Base-by-base conservation (phyloP, 2,113 vertebrate genomes). In the Thamnaconus septentrionalis region DNA sequence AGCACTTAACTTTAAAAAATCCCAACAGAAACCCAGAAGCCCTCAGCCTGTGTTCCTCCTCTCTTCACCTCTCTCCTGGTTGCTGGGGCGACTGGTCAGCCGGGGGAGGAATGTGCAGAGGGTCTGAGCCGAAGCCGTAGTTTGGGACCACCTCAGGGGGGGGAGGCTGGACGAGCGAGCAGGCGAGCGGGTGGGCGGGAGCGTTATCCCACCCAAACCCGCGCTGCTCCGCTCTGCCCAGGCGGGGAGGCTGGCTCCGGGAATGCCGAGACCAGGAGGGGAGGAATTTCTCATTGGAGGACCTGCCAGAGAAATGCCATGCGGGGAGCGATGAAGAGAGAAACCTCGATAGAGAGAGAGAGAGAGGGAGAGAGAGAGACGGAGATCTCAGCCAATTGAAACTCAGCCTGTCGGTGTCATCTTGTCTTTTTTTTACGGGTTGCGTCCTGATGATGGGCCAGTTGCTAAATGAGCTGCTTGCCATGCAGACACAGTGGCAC, bases 271-370 rank as follows among this genome's bases (percentile, higher is more conserved):
- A 83, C 82, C 80, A 78, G 78, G 87, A 89, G 81, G 82, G 18
- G 71, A 91, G 88, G 87, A 91, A 91, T 92, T 90, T 50, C n/a
- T 91, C 69, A 79, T 72, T 66, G 73, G 86, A 81, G 76, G 74
- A 85, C 80, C 84, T 91, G 91, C 91, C 91, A 92, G 90, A 85
- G 78, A 93, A 91, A 89, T 91, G 90, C 89, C 91, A 91, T 77
- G 90, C 83, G 73, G 87, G 53, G 85, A 88, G 86, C 79, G 78
- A 90, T 84, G 85, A 86, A 85, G 86, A 88, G 88, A 89, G 85
- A 64, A 81, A 86, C 82, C 84, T 85, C 76, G 82, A 83, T 68
- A 52, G 71, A 69, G 61, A 79, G 72, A 18, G 61, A 76, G 84
- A 73, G 68, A 56, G 58, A 56, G 8, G 40, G 59, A 61, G 67